Conservation (phyloP, 2,888 invertebrate species). For the Caradrina kadenii region DNA sequence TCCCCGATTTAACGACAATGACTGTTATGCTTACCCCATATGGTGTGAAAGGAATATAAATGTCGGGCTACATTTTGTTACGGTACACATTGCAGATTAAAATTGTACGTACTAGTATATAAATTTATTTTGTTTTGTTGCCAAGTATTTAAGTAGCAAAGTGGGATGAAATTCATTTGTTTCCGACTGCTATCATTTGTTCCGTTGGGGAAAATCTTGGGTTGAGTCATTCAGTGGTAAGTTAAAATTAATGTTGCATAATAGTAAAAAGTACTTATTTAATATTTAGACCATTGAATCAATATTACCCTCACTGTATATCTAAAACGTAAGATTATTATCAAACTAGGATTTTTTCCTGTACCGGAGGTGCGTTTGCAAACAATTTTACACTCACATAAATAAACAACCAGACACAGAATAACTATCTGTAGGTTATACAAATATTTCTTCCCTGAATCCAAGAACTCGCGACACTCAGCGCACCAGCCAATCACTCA, state of each 20-base stretch:
- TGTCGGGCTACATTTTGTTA: constrained; percentile 14
- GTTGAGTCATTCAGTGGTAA: not conserved
- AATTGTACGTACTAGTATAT: not conserved
- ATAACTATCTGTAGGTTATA: too few relatives aligned
- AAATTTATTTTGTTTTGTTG: not conserved
- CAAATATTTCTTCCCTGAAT: too few relatives aligned
- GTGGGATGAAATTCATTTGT: not conserved
- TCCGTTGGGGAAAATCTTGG: not conserved
- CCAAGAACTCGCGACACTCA: too few relatives aligned
- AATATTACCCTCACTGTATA: too few relatives aligned
- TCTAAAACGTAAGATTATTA: too few relatives aligned
- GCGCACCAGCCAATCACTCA: too few relatives aligned
- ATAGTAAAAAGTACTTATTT: too few relatives aligned
- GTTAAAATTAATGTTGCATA: too few relatives aligned
- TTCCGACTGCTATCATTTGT: not conserved
- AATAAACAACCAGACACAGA: too few relatives aligned
- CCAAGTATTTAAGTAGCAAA: not conserved
- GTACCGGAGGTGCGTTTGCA: not conserved
- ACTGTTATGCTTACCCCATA: constrained; percentile 11
- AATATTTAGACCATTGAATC: too few relatives aligned
- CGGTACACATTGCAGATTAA: constrained; percentile 10
- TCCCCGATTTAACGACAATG: constrained; percentile 39
- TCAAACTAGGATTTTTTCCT: not conserved
- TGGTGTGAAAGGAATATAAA: constrained; percentile 28
- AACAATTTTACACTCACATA: too few relatives aligned